phyloP scores from a whole-genome alignment of 2,797 vertebrate species.

The Rhinella marina region DNA sequence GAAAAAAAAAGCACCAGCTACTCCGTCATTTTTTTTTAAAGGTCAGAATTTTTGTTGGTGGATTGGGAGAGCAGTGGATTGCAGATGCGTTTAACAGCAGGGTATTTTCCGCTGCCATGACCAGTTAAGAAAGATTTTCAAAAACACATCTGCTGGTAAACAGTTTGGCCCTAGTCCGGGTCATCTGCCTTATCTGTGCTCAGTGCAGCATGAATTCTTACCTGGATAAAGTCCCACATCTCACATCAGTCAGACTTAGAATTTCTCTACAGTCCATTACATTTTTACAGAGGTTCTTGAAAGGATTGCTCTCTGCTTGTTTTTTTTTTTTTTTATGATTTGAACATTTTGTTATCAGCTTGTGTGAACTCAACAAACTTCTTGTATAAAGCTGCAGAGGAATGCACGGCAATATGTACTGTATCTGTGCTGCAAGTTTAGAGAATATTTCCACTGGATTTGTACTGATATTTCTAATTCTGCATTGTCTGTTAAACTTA shows the following conservation, averaged over 20 bases:
- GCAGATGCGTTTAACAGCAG: conserved; percentile 96
- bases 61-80: conserved; percentile 87
- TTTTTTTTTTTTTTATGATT: conserved; percentile 17
- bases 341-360: conserved; percentile 39
- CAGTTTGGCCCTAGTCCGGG: conserved; percentile 95
- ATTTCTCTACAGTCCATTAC: conserved; percentile 79
- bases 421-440: not conserved
- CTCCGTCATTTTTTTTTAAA: conserved; percentile 96
- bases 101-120: conserved; percentile 98
- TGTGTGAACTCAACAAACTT: not conserved
- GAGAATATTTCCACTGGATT: not conserved
- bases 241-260: conserved; percentile 80
- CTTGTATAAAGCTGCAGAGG: not conserved
- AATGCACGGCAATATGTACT: not conserved
- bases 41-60: conserved; percentile 95
- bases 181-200: conserved; percentile 89
- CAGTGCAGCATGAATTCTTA: conserved; percentile 85
- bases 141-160: conserved; percentile 98
- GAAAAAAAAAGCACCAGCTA: conserved; percentile 75
- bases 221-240: conserved; percentile 84
- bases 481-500: too few relatives aligned
- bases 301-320: conserved; percentile 52
- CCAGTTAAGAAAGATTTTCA: conserved; percentile 95
- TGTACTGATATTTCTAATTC: not conserved
- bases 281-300: conserved; percentile 74